Base-by-base conservation (phyloP, 2,797 vertebrate species). In the Sebastes baramenuke region DNA sequence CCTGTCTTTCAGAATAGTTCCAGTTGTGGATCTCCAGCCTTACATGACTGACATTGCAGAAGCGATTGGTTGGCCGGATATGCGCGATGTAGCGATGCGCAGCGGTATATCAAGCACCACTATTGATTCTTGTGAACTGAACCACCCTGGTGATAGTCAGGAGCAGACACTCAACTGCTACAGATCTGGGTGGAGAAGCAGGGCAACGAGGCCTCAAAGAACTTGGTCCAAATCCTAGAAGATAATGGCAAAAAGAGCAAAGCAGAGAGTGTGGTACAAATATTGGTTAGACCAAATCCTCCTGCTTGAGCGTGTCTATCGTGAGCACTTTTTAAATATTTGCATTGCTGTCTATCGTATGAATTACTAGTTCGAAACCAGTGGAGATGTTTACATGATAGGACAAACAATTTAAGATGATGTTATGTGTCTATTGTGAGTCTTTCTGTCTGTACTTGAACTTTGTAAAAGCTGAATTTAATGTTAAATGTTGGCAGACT, bases 51-150 rank as follows among this genome's bases (percentile, higher is more conserved):
- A 81, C 0, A 84, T 95, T 27, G 85, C 75, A 8, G 2, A 20
- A 0, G 1, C 2, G 5, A 66, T 95, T 11, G 80, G 80, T 30
- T 94, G 91, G 89, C 69, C 0, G 0, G 61, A 36, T 7, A 89
- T 94, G 92, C 5, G 9, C 16, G 1, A 1, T 0, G 0, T 95
- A 16, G 95, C 93, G 4, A 8, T 6, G 0, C 1, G 9, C 1
- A 54, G 10, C 8, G 0, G 1, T 0, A 67, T 94, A 3, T 0
- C 0, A 18, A 0, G 0, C 0, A 0, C 14, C 22, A 0, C 0
- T 0, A 84, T 90, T 34, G 88, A 93, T 0, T 0, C 2, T 7
- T 80, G 67, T 32, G 0, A 8, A 25, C 0, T 0, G 1, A 8
- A 87, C 54, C 0, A 84, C 52, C 87, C 10, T 0, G 0, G 0